phyloP scores from a whole-genome alignment of 2,888 invertebrate species.

The Lomographa bimaculata region DNA sequence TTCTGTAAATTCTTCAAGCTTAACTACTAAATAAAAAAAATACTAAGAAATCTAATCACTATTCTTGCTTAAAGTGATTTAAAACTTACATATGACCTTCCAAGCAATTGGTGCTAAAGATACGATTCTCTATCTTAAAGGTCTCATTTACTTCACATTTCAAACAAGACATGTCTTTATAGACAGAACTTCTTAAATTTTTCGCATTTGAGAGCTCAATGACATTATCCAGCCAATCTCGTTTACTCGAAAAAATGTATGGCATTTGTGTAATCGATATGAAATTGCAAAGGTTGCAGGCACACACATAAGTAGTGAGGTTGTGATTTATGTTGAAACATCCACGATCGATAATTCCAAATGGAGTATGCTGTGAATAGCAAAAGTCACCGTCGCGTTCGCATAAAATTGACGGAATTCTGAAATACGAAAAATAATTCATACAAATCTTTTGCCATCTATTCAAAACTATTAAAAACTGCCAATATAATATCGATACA shows the following conservation, averaged over 20 bases:
- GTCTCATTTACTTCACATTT: constrained; percentile 62
- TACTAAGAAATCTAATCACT: too few relatives aligned
- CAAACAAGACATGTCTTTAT: constrained; percentile 65
- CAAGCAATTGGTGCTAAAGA: constrained; percentile 53
- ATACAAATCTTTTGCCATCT: constrained; percentile 11
- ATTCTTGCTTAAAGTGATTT: too few relatives aligned
- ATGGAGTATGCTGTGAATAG: constrained; percentile 68
- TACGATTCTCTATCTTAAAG: constrained; percentile 38
- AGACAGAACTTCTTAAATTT: constrained; percentile 56
- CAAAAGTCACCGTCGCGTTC: constrained; percentile 56
- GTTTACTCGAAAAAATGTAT: constrained; percentile 52
- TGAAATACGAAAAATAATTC: constrained; percentile 40
- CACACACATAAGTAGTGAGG: constrained; percentile 60
- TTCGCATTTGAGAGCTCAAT: constrained; percentile 58
- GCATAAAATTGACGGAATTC: constrained; percentile 55
- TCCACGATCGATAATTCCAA: constrained; percentile 66
- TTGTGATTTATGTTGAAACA: constrained; percentile 61
- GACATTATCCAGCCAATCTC: constrained; percentile 63
- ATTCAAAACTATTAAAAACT: constrained; percentile 1
- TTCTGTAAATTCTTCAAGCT: too few relatives aligned
- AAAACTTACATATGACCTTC: constrained; percentile 65
- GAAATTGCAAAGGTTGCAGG: constrained; percentile 70
- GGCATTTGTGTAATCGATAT: constrained; percentile 66
- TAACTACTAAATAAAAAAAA: too few relatives aligned
- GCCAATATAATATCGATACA: too few relatives aligned